A percentile compares a stretch with the other conserved stretches of the same genome.
Evolutionary conservation across 2,113 vertebrate genomes (phyloP).

Genomic region (Amblyopsis rosae): DNA sequence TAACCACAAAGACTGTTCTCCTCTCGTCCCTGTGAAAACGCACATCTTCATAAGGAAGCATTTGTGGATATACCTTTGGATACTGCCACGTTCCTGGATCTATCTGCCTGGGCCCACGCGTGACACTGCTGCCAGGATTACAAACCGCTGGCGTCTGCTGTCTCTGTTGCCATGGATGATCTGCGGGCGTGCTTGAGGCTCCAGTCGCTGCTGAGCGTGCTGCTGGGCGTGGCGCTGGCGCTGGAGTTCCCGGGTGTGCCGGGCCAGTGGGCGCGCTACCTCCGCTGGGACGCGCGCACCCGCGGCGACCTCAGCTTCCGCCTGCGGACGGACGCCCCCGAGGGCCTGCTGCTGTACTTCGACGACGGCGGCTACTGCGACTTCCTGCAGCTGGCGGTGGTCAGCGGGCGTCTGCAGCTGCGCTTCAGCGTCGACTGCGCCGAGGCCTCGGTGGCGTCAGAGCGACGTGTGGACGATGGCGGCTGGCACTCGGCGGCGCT

Average conservation of each 20-base stretch:
- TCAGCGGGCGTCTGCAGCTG: conserved; percentile 88
- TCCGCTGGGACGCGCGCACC: conserved; percentile 98
- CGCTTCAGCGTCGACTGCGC: conserved; percentile 97
- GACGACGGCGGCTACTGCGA: conserved; percentile 97
- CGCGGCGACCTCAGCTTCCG: conserved; percentile 95
- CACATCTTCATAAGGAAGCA: conserved; percentile 58
- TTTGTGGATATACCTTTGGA: conserved; percentile 64
- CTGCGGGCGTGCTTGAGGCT: conserved; percentile 84
- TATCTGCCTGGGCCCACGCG: conserved; percentile 20
- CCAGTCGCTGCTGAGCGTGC: conserved; percentile 86
- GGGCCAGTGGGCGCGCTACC: conserved; percentile 96
- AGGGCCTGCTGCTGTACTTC: conserved; percentile 94
- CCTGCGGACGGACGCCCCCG: conserved; percentile 90
- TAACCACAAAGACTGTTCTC: conserved; percentile 75
- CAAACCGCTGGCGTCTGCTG: conserved; percentile 4
- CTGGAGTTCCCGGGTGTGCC: conserved; percentile 92
- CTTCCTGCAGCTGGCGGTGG: conserved; percentile 91
- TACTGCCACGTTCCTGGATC: conserved; percentile 17
- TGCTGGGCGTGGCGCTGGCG: conserved; percentile 86
- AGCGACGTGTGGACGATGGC: conserved; percentile 87
- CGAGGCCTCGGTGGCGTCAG: conserved; percentile 82
- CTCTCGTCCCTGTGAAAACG: conserved; percentile 51
- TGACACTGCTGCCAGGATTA: conserved; percentile 65
- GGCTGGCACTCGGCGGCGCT: conserved; percentile 90
- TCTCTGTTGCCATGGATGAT: conserved; percentile 73